Conservation (phyloP, 2,888 invertebrate species). For the Polymixis flavicincta region DNA sequence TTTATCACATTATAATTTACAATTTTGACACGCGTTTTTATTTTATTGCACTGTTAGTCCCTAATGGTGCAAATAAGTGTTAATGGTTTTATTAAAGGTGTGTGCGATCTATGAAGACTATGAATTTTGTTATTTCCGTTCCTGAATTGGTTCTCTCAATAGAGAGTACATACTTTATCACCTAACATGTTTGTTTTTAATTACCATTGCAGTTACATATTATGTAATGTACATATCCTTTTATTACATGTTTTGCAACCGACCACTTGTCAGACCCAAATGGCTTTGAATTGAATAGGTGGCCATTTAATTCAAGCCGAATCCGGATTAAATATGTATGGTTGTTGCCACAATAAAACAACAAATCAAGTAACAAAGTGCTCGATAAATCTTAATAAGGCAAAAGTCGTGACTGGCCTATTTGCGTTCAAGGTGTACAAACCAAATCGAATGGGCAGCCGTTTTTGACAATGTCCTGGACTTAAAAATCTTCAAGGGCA, state of each 20-base stretch:
- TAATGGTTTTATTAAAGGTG: not conserved
- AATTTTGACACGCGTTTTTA: slow-evolving; percentile 7
- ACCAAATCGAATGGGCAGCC: slow-evolving; percentile 74
- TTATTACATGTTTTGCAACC: slow-evolving; percentile 40
- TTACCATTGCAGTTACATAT: slow-evolving; percentile 9
- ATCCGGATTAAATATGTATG: slow-evolving; percentile 58
- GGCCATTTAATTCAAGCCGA: slow-evolving; percentile 47
- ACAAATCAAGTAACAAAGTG: slow-evolving; percentile 74
- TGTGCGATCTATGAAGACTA: not conserved
- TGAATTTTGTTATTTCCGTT: not conserved
- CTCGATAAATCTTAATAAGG: slow-evolving; percentile 78
- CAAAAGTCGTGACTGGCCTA: slow-evolving; percentile 82
- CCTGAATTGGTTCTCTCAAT: not conserved
- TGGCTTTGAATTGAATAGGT: slow-evolving; percentile 57
- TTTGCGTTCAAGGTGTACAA: slow-evolving; percentile 81
- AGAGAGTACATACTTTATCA: not conserved
- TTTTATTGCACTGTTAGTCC: slow-evolving; percentile 4
- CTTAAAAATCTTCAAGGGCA: slow-evolving; percentile 79
- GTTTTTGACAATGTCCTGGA: slow-evolving; percentile 82
- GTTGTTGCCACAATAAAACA: slow-evolving; percentile 69
- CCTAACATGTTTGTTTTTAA: slow-evolving; percentile 2
- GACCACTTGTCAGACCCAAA: slow-evolving; percentile 56
- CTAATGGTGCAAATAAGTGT: slow-evolving; percentile 1
- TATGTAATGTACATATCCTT: slow-evolving; percentile 34
- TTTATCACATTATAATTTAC: slow-evolving; percentile 21